Evolutionary conservation across 2,113 vertebrate genomes (phyloP), one percentile per base, ranked within the genome.

Genomic region (Nipponia nippon): DNA sequence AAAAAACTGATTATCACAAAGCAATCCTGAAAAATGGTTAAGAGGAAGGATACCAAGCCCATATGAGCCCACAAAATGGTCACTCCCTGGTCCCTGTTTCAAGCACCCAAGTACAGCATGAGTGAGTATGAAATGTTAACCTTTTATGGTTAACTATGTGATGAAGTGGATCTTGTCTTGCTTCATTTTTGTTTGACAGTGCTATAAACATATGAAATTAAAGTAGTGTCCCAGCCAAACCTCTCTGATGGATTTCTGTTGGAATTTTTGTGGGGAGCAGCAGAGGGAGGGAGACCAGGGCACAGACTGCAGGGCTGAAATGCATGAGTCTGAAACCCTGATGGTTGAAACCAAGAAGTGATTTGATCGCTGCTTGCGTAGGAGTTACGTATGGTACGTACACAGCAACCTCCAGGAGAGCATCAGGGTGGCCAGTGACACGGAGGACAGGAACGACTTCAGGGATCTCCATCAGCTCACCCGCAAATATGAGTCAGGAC

Each of bases 181-280:
- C 67, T 96, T 97, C 80, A 65, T 78, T 92, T 94, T 84, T 82
- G 78, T 93, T 89, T 97, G 93, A 96, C 93, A 94, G 77, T 36
- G 53, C 70, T 95, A 94, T 93, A 97, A 98, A 93, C 92, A 95
- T 4, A 56, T 8, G 30, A 78, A 94, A 93, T 80, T 63, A 52
- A 90, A 95, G 90, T 29, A 78, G 12, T 56, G 77, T 56, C 87
- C 82, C 49, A 61, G 89, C 91, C 90, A 97, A 94, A 83, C 75
- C 61, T 96, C 79, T 63, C 70, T 76, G 82, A 93, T 89, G 83
- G 76, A 95, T 94, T 96, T 83, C 80, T 96, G 40, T 46, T 93
- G 80, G 82, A 90, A 95, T 91, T 94, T 85, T 69, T 73, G 88
- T 42, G 18, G 58, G 83, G 70, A 95, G 69, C 47, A 93, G 87